Conservation (phyloP, 2,888 invertebrate species). For the Meteorus colon region DNA sequence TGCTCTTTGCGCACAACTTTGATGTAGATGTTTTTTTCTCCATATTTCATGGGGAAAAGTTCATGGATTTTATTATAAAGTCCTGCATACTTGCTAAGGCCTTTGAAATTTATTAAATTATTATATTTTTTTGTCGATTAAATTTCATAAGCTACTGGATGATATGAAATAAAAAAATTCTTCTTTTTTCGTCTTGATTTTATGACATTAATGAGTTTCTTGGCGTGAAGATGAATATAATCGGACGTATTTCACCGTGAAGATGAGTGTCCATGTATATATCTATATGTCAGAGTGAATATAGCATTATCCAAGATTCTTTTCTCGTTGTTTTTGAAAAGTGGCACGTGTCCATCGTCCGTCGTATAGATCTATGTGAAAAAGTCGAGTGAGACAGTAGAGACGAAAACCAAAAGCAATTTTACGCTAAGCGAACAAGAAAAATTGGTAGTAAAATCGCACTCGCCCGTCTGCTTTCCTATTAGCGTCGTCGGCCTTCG, state of each 20-base stretch:
- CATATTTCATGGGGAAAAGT: not conserved
- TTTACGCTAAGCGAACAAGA: slow-evolving; percentile 59
- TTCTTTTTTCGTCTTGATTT: not conserved
- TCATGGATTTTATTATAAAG: slow-evolving; percentile 1
- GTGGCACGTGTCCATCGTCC: slow-evolving; percentile 10
- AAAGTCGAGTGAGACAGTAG: slow-evolving; percentile 29
- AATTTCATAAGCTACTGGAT: slow-evolving; percentile 1
- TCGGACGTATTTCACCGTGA: slow-evolving; percentile 55
- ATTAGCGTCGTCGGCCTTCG: slow-evolving; percentile 44
- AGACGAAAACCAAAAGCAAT: slow-evolving; percentile 53
- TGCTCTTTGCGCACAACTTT: slow-evolving; percentile 4
- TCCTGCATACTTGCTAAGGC: not conserved
- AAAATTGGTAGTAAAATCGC: slow-evolving; percentile 56
- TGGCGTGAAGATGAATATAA: slow-evolving; percentile 54
- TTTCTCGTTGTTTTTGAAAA: slow-evolving; percentile 9
- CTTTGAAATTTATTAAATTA: slow-evolving; percentile 8
- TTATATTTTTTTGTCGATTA: slow-evolving; percentile 12
- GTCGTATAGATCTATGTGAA: slow-evolving; percentile 23
- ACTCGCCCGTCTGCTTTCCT: slow-evolving; percentile 41
- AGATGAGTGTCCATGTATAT: slow-evolving; percentile 42
- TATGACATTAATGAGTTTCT: slow-evolving; percentile 46
- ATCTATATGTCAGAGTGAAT: not conserved
- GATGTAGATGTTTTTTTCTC: not conserved
- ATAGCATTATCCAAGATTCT: slow-evolving; percentile 15
- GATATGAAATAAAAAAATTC: slow-evolving; percentile 16